Conservation (phyloP, 2,797 vertebrate genomes). For the Linurgus olivaceus region DNA sequence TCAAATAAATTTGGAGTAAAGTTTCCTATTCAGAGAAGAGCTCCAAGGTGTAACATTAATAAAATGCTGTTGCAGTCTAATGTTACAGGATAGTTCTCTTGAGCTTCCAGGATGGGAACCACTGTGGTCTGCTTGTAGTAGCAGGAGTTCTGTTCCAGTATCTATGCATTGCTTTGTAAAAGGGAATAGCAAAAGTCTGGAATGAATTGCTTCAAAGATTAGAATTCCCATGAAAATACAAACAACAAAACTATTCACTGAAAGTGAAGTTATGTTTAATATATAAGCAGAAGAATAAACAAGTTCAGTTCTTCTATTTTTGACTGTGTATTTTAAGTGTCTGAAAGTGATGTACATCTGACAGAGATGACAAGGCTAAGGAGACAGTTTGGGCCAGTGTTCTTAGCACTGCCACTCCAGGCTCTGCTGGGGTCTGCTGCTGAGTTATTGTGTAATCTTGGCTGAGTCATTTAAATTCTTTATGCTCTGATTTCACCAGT, state of each 20-base stretch:
- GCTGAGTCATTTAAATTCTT: conserved; percentile 49
- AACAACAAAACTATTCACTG: conserved; percentile 44
- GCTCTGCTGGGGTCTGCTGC: conserved; percentile 21
- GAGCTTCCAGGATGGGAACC: not conserved
- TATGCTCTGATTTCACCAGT: conserved; percentile 23
- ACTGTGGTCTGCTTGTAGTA: not conserved
- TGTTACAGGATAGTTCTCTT: conserved; percentile 2
- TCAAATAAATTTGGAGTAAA: not conserved
- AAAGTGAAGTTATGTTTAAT: conserved; percentile 49
- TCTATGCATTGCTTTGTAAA: not conserved
- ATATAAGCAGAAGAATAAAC: conserved; percentile 47
- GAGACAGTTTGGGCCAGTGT: not conserved
- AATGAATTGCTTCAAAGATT: conserved; percentile 25
- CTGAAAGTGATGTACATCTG: not conserved
- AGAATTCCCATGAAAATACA: conserved; percentile 41
- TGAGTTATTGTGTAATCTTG: conserved; percentile 2
- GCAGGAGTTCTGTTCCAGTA: not conserved
- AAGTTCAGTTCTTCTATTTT: conserved; percentile 27
- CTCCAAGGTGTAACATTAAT: conserved; percentile 19
- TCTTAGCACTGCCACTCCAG: not conserved
- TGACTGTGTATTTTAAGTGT: not conserved
- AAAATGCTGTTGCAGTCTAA: not conserved
- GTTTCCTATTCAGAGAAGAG: conserved; percentile 26
- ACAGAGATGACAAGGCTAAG: not conserved
- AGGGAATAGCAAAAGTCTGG: not conserved